phyloP scores from a whole-genome alignment of 2,888 invertebrate genomes.

The Azorinus chamasolen region DNA sequence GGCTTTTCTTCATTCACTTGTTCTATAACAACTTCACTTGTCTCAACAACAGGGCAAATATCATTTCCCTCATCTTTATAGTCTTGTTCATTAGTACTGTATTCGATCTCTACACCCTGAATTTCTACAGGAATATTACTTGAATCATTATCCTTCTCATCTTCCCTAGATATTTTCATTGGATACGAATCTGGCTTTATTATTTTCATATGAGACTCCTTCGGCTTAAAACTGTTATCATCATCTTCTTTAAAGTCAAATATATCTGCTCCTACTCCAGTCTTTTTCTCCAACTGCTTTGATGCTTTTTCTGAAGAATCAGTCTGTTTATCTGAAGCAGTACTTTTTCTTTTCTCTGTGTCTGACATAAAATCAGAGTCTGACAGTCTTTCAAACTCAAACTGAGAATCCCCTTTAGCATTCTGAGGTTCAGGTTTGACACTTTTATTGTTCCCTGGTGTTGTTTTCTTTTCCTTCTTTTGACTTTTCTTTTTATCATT shows the following conservation, averaged over 20 bases:
- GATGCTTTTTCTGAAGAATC: conserved; percentile 22
- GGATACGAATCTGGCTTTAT: conserved; percentile 52
- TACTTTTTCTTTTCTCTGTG: conserved; percentile 33
- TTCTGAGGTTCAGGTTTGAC: conserved; percentile 53
- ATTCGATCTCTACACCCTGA: conserved; percentile 58
- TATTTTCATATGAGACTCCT: conserved; percentile 61
- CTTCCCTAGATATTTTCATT: conserved; percentile 34
- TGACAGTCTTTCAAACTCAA: conserved; percentile 33
- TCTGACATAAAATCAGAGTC: conserved; percentile 65
- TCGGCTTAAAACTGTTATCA: conserved; percentile 39
- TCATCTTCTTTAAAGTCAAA: conserved; percentile 72
- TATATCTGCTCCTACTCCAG: conserved; percentile 51
- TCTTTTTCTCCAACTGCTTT: conserved; percentile 21
- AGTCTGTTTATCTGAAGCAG: conserved; percentile 28
- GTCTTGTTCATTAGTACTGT: conserved; percentile 53
- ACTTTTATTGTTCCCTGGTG: conserved; percentile 1
- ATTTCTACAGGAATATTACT: conserved; percentile 50
- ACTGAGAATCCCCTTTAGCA: conserved; percentile 36
- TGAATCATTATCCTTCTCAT: conserved; percentile 41
- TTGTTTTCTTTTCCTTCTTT: conserved; percentile 40
- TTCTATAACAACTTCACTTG: conserved; percentile 62
- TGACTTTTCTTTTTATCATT: conserved; percentile 47
- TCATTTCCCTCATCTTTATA: conserved; percentile 53
- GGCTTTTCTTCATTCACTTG: conserved; percentile 37
- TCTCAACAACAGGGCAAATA: conserved; percentile 60